Percentiles rank a stretch among this genome's conserved stretches.
Evolutionary conservation across 2,888 invertebrate species (phyloP).

Genomic region (Lysandra coridon): DNA sequence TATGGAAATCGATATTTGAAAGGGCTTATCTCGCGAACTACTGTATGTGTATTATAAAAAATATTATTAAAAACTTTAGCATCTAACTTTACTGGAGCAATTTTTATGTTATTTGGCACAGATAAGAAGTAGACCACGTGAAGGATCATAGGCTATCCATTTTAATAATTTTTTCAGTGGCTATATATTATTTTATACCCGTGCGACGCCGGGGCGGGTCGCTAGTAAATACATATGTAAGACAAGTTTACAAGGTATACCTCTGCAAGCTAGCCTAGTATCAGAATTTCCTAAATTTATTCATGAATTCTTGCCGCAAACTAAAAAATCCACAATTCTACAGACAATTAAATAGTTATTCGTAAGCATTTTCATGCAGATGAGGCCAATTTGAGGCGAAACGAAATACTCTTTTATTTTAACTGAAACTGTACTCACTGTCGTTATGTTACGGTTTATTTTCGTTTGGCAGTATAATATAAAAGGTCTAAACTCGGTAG

Average conservation of each 20-base stretch:
- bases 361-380: constrained; percentile 27
- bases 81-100: too few species aligned
- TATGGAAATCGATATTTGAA: too few species aligned
- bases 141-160: too few species aligned
- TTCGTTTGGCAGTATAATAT: neutral
- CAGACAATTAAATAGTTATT: constrained; percentile 20
- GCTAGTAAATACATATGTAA: too few species aligned
- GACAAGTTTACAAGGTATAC: neutral
- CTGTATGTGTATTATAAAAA: too few species aligned
- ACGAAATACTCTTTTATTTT: neutral
- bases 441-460: neutral
- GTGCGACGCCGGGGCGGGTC: too few species aligned
- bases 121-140: too few species aligned
- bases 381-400: constrained; percentile 23
- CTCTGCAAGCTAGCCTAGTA: neutral
- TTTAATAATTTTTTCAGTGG: too few species aligned
- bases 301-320: neutral
- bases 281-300: neutral
- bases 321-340: neutral
- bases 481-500: neutral
- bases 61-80: too few species aligned
- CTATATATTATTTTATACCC: too few species aligned
- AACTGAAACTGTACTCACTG: neutral
- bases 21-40: too few species aligned
- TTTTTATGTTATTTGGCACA: too few species aligned